Conservation (phyloP, 2,113 vertebrate genomes). For the Eurypyga helias region DNA sequence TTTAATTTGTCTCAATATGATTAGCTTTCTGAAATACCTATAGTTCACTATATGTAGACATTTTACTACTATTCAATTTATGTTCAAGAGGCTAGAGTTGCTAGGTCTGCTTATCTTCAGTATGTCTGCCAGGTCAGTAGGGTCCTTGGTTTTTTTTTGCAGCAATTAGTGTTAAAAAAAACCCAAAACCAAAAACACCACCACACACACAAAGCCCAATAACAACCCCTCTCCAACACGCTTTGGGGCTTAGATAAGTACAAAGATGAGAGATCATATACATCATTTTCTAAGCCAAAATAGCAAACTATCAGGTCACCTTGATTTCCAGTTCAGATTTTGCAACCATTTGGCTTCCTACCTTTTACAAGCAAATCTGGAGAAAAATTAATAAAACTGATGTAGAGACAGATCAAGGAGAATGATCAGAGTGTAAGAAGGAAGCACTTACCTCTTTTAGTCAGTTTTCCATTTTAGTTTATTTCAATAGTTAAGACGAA, state of each 20-base stretch:
- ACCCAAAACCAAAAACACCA: too few relatives aligned
- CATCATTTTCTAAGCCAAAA: not conserved
- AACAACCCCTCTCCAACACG: too few relatives aligned
- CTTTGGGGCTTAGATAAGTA: not conserved
- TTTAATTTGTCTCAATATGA: not conserved
- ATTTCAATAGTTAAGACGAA: constrained; percentile 26
- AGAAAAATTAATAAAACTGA: not conserved
- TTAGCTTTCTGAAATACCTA: not conserved
- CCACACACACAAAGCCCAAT: too few relatives aligned
- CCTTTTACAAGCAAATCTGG: not conserved
- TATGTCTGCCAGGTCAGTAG: not conserved
- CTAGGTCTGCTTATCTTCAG: not conserved
- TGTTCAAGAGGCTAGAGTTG: not conserved
- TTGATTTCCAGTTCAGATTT: not conserved
- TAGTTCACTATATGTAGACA: not conserved
- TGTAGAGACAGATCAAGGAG: not conserved
- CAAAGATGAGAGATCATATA: not conserved
- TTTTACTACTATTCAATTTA: not conserved
- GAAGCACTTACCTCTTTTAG: constrained; percentile 68
- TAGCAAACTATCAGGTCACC: not conserved
- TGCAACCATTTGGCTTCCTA: not conserved
- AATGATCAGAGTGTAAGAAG: not conserved
- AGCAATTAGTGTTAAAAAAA: not conserved
- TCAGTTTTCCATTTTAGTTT: constrained; percentile 72
- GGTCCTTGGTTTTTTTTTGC: not conserved